Evolutionary conservation across 2,113 vertebrate species (phyloP).

Genomic region (Procavia capensis): DNA sequence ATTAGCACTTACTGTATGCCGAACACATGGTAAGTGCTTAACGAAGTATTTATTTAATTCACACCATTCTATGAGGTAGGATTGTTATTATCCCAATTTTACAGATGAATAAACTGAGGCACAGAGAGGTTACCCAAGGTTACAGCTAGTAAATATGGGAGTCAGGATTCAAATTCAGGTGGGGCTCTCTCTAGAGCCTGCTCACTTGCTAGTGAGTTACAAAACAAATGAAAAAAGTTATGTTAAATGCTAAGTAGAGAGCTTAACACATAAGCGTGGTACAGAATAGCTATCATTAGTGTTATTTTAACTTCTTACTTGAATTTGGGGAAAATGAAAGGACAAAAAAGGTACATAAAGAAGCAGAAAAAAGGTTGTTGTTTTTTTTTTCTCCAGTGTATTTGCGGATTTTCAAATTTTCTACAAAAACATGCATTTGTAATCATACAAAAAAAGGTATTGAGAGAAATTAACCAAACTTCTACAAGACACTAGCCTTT

Average conservation of each 20-base stretch:
- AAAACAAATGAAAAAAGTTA: not conserved
- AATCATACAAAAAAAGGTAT: not conserved
- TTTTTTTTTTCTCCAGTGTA: not conserved
- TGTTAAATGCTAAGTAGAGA: not conserved
- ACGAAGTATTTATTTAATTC: not conserved
- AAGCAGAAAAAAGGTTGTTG: not conserved
- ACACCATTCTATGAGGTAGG: not conserved
- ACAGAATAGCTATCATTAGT: not conserved
- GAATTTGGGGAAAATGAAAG: not conserved
- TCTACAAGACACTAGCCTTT: not conserved
- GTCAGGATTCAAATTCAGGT: not conserved
- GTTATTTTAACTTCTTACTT: not conserved
- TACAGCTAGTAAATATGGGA: not conserved
- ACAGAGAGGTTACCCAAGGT: not conserved
- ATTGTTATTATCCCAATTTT: not conserved
- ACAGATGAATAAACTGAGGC: not conserved
- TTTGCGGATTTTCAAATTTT: not conserved
- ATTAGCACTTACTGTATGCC: not conserved
- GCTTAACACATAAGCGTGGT: not conserved
- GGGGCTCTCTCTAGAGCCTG: not conserved
- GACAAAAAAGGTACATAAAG: not conserved
- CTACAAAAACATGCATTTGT: not conserved
- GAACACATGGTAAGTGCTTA: not conserved
- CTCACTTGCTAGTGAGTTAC: not conserved
- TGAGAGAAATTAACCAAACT: not conserved